These are phyloP conservation scores for Alauda arvensis DNA, from an alignment of 2,797 vertebrate genomes.

Conservation along the genomic window DNA sequence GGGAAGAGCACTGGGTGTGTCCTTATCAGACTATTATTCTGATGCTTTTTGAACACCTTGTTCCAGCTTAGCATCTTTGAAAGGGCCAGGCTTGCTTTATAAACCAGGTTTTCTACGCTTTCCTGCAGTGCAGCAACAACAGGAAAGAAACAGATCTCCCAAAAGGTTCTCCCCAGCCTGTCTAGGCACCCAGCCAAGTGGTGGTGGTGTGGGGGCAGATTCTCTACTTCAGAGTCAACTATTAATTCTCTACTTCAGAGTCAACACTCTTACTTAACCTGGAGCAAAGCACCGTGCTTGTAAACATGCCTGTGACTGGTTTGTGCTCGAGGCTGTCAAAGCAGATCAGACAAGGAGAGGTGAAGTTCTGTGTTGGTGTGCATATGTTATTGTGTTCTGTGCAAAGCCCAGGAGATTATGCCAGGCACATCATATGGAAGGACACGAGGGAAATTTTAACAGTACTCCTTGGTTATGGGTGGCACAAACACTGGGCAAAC, in stretches of 20 bases:
- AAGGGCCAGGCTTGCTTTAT: not conserved
- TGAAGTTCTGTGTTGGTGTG: not conserved
- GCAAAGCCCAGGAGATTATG: not conserved
- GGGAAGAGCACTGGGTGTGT: slow-evolving; percentile 1
- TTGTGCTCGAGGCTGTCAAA: not conserved
- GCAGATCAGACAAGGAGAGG: not conserved
- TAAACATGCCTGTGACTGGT: not conserved
- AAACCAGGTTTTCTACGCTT: not conserved
- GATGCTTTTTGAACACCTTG: not conserved
- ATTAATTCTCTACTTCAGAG: not conserved
- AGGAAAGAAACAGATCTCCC: not conserved
- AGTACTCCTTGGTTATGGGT: not conserved
- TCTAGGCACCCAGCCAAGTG: not conserved
- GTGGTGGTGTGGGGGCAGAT: not conserved
- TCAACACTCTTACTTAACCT: not conserved
- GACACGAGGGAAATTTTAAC: not conserved
- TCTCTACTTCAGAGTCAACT: not conserved
- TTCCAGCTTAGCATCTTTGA: not conserved
- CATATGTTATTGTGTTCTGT: accelerated
- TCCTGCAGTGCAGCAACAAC: not conserved
- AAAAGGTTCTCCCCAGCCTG: not conserved
- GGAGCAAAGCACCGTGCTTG: not conserved
- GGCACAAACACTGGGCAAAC: not conserved
- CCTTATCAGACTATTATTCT: not conserved
- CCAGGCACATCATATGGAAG: not conserved